phyloP scores from a whole-genome alignment of 2,113 vertebrate species.

The Cervus canadensis region DNA sequence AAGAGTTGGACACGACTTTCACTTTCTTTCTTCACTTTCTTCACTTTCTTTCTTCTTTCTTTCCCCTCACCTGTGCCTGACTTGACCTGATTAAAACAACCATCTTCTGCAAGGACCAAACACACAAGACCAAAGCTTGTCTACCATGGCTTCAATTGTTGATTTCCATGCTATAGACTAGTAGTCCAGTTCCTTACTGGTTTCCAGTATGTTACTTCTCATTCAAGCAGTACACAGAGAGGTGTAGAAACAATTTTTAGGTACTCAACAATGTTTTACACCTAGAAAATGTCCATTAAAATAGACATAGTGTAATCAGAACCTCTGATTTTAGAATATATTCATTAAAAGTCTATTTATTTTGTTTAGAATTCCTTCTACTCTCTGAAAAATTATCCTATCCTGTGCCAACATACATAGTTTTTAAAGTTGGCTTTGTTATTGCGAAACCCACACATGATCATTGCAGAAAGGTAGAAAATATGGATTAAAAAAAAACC shows the following conservation, averaged over 20 bases:
- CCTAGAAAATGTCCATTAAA: not conserved
- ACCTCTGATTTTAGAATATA: not conserved
- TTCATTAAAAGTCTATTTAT: not conserved
- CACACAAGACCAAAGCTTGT: not conserved
- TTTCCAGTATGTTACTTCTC: not conserved
- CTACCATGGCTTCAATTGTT: not conserved
- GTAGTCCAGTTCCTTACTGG: not conserved
- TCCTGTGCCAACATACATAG: not conserved
- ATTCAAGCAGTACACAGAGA: not conserved
- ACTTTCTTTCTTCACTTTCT: not conserved
- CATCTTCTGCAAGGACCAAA: not conserved
- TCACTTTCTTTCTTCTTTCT: not conserved
- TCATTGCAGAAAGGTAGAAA: constrained; percentile 4
- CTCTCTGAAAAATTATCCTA: not conserved
- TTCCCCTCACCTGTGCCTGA: not conserved
- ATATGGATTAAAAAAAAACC: not conserved
- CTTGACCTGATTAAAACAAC: not conserved
- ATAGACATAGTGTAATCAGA: not conserved
- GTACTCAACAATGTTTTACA: not conserved
- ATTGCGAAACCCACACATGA: not conserved
- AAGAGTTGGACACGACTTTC: not conserved
- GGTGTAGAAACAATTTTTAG: not conserved
- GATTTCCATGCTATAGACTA: not conserved
- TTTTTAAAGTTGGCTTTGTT: not conserved
- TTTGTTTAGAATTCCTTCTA: not conserved